These are phyloP conservation scores for Tipula confusa DNA, from an alignment of 2,888 invertebrate species.

Conservation along the genomic window DNA sequence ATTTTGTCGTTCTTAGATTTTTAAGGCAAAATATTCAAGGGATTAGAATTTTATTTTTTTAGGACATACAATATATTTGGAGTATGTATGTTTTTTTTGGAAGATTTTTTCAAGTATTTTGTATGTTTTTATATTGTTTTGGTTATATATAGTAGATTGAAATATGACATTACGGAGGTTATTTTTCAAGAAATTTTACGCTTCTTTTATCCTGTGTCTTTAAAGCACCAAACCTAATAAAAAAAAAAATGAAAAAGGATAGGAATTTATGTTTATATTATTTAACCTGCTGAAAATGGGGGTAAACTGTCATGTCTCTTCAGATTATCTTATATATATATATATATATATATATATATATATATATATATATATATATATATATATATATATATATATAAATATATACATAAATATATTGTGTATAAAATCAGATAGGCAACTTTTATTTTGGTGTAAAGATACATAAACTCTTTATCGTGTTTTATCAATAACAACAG, in stretches of 20 bases:
- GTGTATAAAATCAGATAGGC: no score
- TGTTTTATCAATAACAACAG: no score
- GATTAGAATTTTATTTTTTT: neutral
- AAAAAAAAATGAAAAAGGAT: neutral
- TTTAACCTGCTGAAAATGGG: neutral
- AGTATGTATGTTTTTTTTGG: neutral
- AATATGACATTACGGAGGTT: neutral
- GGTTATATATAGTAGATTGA: neutral
- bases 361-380: no score
- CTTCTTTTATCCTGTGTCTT: neutral
- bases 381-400: no score
- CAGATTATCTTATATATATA: neutral
- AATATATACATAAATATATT: no score
- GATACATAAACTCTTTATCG: no score
- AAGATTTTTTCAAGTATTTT: neutral
- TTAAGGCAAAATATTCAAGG: neutral
- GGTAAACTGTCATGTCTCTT: neutral
- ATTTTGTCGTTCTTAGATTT: neutral
- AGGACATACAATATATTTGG: neutral
- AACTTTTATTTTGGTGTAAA: no score
- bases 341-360: no score
- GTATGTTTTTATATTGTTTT: neutral
- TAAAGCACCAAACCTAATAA: no score
- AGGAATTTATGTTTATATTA: neutral
- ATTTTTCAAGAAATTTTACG: neutral